Conservation (phyloP, 2,888 invertebrate species). For the Copidosoma aretas region DNA sequence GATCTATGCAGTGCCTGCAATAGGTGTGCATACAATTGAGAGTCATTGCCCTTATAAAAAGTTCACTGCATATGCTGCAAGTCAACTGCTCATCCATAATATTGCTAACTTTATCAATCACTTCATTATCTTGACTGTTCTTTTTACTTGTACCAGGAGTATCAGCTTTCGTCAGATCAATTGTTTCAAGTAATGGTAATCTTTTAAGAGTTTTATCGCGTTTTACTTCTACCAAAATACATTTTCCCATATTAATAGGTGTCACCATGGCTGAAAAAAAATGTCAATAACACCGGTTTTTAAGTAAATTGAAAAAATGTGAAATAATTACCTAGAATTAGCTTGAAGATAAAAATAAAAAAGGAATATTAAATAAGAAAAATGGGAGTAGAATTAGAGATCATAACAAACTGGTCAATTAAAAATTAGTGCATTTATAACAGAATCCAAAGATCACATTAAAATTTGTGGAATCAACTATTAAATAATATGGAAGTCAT, state of each 20-base stretch:
- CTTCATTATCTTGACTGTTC: constrained; percentile 32
- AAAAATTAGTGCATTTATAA: too few relatives aligned
- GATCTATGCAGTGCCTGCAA: constrained; percentile 74
- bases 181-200: constrained; percentile 63
- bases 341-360: not conserved
- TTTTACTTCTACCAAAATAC: constrained; percentile 35
- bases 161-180: constrained; percentile 65
- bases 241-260: constrained; percentile 23
- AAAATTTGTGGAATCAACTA: too few relatives aligned
- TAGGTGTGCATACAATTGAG: constrained; percentile 79
- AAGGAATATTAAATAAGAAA: too few relatives aligned
- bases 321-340: not conserved
- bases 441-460: too few relatives aligned
- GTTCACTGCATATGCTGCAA: constrained; percentile 78
- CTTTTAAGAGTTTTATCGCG: constrained; percentile 1
- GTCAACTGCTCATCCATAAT: constrained; percentile 75
- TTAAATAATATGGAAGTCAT: too few relatives aligned
- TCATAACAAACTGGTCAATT: too few relatives aligned
- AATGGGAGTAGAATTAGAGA: too few relatives aligned
- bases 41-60: constrained; percentile 74
- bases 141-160: constrained; percentile 40
- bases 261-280: not conserved
- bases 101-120: constrained; percentile 63
- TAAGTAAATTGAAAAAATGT: not conserved
- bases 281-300: constrained; percentile 5